These are phyloP conservation scores for Camptogramma bilineatum DNA, from an alignment of 2,888 invertebrate species.

Conservation along the genomic window DNA sequence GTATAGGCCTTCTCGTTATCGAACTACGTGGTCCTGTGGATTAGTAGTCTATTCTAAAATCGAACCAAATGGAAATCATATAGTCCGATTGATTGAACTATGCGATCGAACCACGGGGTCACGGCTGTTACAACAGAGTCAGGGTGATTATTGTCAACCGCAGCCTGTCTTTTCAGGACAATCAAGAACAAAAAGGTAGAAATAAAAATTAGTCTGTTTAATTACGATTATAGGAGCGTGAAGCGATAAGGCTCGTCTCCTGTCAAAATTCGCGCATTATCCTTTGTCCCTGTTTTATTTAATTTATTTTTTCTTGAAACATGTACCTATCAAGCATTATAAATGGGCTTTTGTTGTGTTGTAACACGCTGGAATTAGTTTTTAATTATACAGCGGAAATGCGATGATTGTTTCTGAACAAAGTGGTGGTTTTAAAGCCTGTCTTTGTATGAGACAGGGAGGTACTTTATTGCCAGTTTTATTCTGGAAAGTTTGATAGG, in stretches of 20 bases:
- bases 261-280: slow-evolving; percentile 46
- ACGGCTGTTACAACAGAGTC: neutral
- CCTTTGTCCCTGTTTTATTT: slow-evolving; percentile 51
- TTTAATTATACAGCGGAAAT: slow-evolving; percentile 78
- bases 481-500: no score
- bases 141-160: neutral
- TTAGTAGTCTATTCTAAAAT: no score
- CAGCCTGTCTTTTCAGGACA: slow-evolving; percentile 29
- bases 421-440: slow-evolving; percentile 29
- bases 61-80: no score
- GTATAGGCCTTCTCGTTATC: no score
- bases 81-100: no score
- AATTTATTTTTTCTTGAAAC: slow-evolving; percentile 29
- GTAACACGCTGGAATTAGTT: slow-evolving; percentile 71
- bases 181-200: slow-evolving; percentile 39
- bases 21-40: no score
- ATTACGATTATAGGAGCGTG: slow-evolving; percentile 44
- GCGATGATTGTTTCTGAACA: slow-evolving; percentile 40
- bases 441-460: slow-evolving; percentile 21
- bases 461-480: slow-evolving; percentile 7
- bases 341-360: slow-evolving; percentile 76
- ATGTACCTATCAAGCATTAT: slow-evolving; percentile 71
- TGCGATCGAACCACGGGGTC: no score
- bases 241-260: slow-evolving; percentile 39
- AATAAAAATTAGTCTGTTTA: slow-evolving; percentile 43